A percentile compares a stretch with the other conserved stretches of the same genome.
These are phyloP conservation scores for Adineta ricciae DNA, from an alignment of 2,888 invertebrate species.

Conservation along the genomic window DNA sequence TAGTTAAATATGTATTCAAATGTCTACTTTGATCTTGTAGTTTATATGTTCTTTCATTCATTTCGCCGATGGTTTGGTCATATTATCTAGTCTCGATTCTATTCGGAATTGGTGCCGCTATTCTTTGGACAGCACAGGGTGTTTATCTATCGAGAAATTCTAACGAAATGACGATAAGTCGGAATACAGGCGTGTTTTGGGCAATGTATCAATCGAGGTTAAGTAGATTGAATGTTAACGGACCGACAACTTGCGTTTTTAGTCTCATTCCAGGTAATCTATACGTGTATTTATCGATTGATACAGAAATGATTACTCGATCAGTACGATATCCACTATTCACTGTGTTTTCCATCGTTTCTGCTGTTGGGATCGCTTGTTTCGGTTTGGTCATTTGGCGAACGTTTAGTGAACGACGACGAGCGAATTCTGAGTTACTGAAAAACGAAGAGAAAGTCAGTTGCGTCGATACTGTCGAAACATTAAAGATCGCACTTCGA, in stretches of 20 bases:
- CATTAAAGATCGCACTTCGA: slow-evolving; percentile 53
- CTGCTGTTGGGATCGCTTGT: background rate
- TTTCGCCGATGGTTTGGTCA: slow-evolving; percentile 70
- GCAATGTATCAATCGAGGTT: slow-evolving; percentile 51
- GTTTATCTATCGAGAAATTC: slow-evolving; percentile 81
- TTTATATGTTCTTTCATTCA: slow-evolving; percentile 75
- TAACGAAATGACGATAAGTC: slow-evolving; percentile 69
- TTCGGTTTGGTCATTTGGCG: background rate
- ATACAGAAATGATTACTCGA: slow-evolving; percentile 32
- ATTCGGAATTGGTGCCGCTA: slow-evolving; percentile 78
- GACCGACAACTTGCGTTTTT: too few relatives aligned
- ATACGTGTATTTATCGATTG: background rate
- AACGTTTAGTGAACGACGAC: background rate
- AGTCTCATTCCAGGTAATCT: background rate
- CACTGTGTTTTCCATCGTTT: slow-evolving; percentile 20
- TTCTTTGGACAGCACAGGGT: slow-evolving; percentile 91
- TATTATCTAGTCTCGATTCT: slow-evolving; percentile 73
- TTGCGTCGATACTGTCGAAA: background rate
- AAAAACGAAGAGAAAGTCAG: background rate
- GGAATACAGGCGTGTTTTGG: slow-evolving; percentile 94
- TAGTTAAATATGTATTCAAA: background rate
- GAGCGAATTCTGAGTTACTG: background rate
- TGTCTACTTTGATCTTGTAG: slow-evolving; percentile 54
- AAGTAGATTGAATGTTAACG: too few relatives aligned
- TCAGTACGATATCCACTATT: background rate